These are phyloP conservation scores for Leptopilina clavipes DNA, from an alignment of 1,140 invertebrate species.

Conservation along the genomic window DNA sequence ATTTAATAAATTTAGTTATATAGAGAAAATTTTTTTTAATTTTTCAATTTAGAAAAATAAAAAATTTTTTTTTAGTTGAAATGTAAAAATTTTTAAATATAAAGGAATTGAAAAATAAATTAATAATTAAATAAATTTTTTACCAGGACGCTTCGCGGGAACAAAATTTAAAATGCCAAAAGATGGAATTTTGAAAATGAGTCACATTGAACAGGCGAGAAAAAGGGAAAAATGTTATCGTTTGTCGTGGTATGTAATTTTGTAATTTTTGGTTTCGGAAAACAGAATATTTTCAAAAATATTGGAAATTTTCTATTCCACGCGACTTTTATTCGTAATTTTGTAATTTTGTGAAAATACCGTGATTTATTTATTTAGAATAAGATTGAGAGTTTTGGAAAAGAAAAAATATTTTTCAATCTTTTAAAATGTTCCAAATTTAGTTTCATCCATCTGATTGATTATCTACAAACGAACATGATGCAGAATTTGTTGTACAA, in stretches of 20 bases:
- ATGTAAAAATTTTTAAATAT: too few species aligned
- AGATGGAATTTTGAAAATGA: constrained; percentile 78
- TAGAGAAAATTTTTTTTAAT: too few species aligned
- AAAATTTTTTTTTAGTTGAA: too few species aligned
- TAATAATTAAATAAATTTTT: constrained; percentile 33
- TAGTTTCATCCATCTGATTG: constrained; percentile 85
- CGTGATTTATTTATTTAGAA: too few species aligned
- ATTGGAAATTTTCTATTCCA: too few species aligned
- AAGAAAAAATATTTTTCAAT: neutral
- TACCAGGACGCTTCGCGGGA: constrained; percentile 42
- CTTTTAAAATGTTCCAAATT: constrained; percentile 48
- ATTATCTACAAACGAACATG: constrained; percentile 84
- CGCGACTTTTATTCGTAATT: constrained; percentile 39
- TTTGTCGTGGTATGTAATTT: constrained; percentile 79
- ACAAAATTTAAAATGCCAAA: constrained; percentile 63
- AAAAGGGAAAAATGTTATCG: constrained; percentile 85
- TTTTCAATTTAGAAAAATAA: too few species aligned
- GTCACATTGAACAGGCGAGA: constrained; percentile 87
- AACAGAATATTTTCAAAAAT: constrained; percentile 27
- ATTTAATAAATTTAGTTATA: too few species aligned
- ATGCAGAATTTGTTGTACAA: constrained; percentile 80
- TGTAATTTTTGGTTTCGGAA: neutral
- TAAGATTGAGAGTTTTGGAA: too few species aligned
- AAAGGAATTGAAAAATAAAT: constrained; percentile 13
- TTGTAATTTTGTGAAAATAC: too few species aligned